These are phyloP conservation scores for Chamaea fasciata DNA, from an alignment of 2,113 vertebrate species.

Conservation along the genomic window DNA sequence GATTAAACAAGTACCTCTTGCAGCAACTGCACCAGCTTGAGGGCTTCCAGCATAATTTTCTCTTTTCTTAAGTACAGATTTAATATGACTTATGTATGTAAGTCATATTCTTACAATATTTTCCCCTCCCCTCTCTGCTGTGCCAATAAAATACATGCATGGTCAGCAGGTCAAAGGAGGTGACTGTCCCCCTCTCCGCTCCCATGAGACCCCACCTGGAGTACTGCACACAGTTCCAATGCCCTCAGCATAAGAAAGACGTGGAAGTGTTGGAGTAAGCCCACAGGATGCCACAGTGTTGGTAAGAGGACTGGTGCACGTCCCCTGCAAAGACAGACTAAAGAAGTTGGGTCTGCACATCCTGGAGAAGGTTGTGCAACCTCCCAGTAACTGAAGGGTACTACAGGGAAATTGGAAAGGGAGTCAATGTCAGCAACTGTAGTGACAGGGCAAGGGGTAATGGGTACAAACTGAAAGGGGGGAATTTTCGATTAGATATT, in stretches of 20 bases:
- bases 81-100: no score
- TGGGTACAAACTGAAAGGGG: not conserved
- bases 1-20: not conserved
- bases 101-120: not conserved
- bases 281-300: not conserved
- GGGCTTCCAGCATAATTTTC: rapidly evolving
- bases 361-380: not conserved
- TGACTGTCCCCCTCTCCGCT: not conserved
- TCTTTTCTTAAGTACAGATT: not conserved
- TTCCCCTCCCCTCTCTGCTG: not conserved
- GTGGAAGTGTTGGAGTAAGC: not conserved
- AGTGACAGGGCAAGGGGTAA: not conserved
- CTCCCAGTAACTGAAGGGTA: not conserved
- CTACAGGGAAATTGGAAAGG: not conserved
- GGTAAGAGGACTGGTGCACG: no score
- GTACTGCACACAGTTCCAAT: no score
- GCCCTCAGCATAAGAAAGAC: not conserved
- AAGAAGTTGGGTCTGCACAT: not conserved
- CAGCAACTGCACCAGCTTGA: not conserved
- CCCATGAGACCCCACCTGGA: not conserved
- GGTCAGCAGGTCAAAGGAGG: not conserved
- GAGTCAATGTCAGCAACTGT: not conserved
- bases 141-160: not conserved
- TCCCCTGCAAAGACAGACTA: no score
- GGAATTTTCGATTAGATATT: not conserved